phyloP scores from a whole-genome alignment of 2,888 invertebrate species.

The Nomada hirtipes region DNA sequence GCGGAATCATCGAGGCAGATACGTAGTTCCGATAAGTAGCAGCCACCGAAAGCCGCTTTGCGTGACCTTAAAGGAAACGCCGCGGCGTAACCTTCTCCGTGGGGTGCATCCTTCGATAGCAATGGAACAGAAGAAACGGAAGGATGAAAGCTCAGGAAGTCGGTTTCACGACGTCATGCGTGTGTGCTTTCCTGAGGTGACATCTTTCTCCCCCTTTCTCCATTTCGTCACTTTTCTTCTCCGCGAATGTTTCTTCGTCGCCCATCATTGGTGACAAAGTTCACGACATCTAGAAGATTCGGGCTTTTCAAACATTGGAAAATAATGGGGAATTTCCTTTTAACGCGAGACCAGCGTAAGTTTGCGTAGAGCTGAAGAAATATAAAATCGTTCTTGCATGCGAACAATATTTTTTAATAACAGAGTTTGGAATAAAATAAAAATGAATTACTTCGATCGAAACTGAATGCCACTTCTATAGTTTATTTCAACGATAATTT shows the following conservation, averaged over 20 bases:
- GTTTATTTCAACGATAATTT: no score
- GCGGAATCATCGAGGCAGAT: slow-evolving; percentile 39
- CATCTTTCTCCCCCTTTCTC: slow-evolving; percentile 12
- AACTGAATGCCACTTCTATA: no score
- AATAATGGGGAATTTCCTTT: no score
- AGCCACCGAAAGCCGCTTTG: slow-evolving; percentile 46
- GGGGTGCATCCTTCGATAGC: slow-evolving; percentile 34
- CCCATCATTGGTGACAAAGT: neutral
- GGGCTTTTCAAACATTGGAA: no score
- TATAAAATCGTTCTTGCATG: no score
- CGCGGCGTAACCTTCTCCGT: slow-evolving; percentile 29
- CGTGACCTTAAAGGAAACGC: slow-evolving; percentile 33
- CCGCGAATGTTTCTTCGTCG: slow-evolving; percentile 34
- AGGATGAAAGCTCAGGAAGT: slow-evolving; percentile 53
- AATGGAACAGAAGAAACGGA: slow-evolving; percentile 32
- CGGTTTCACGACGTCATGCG: slow-evolving; percentile 1
- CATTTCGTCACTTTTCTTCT: neutral
- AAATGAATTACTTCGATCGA: no score
- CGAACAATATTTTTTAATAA: no score
- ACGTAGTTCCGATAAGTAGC: slow-evolving; percentile 27
- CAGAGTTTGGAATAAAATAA: no score
- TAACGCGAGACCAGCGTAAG: no score
- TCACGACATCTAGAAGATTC: slow-evolving; percentile 1
- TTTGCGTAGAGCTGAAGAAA: no score
- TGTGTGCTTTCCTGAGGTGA: no score